A percentile compares a stretch with the other conserved stretches of the same genome.
Evolutionary conservation across 35 echinoderm and acorn worm genomes (phyloP).

Genomic region (Heliocidaris tuberculata): DNA sequence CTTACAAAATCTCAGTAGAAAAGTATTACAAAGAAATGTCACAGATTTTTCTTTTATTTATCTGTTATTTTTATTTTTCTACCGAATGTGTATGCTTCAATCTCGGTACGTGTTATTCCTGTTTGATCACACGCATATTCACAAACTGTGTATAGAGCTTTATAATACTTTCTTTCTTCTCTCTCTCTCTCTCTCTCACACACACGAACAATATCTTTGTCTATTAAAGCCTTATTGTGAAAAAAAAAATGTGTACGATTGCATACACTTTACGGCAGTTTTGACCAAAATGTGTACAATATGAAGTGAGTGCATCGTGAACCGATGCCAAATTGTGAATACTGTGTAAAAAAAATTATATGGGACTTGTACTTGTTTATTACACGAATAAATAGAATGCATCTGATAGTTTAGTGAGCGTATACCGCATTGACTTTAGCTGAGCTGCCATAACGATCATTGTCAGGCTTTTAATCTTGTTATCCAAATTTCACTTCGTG

Average conservation of each 20-base stretch:
- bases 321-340: neutral
- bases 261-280: slow-evolving; percentile 41
- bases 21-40: neutral
- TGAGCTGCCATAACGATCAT: neutral
- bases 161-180: neutral
- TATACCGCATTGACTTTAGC: neutral
- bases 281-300: slow-evolving; percentile 41
- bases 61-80: neutral
- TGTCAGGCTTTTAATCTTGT: neutral
- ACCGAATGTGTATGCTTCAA: neutral
- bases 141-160: neutral
- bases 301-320: neutral
- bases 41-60: neutral
- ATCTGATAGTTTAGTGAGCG: neutral
- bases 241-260: slow-evolving; percentile 35
- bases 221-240: slow-evolving; percentile 19
- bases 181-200: neutral
- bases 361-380: neutral
- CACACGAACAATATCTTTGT: neutral
- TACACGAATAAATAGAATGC: neutral
- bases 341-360: neutral
- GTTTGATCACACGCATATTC: neutral
- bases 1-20: too few species aligned
- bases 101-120: neutral
- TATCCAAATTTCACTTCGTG: neutral